Conservation (phyloP, 2,113 vertebrate species). For the Entomyzon cyanotis region DNA sequence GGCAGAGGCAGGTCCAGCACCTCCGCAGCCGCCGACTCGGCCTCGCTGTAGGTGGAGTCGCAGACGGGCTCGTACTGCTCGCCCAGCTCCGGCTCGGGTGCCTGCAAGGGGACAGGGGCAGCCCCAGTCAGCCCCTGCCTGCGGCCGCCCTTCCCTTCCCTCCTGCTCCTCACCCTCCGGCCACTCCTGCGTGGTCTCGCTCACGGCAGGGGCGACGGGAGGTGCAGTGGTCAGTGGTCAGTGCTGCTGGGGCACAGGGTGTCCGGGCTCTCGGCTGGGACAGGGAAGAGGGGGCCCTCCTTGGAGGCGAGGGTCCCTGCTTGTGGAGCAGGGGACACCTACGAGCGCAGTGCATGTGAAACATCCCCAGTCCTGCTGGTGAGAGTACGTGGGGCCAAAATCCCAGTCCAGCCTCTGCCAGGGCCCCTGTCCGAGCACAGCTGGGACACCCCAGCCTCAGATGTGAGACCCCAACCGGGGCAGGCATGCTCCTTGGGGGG, state of each 20-base stretch:
- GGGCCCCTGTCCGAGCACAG: background rate
- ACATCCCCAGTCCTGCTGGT: background rate
- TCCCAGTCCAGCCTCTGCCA: background rate
- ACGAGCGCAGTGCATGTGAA: background rate
- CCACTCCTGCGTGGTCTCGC: background rate
- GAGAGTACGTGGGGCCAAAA: background rate
- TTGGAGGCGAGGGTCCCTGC: background rate
- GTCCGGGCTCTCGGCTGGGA: background rate
- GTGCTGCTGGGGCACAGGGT: background rate
- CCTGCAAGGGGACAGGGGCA: slow-evolving; percentile 72
- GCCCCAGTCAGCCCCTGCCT: background rate
- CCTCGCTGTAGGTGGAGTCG: slow-evolving; percentile 90
- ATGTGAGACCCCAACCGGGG: fast-evolving
- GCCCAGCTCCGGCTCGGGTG: slow-evolving; percentile 85
- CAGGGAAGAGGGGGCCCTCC: background rate
- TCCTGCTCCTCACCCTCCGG: background rate
- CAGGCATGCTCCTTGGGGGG: fast-evolving
- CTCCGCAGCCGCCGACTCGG: slow-evolving; percentile 85
- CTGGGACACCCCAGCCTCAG: background rate
- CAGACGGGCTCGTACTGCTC: slow-evolving; percentile 89
- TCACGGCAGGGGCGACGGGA: fast-evolving
- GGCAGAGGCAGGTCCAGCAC: slow-evolving; percentile 90
- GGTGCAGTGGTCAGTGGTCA: background rate
- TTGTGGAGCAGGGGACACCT: background rate
- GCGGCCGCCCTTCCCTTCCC: background rate